A percentile compares a stretch with the other conserved stretches of the same genome.
These are phyloP conservation scores for Coecobrya sp. DNA, from an alignment of 2,888 invertebrate species.

Conservation along the genomic window DNA sequence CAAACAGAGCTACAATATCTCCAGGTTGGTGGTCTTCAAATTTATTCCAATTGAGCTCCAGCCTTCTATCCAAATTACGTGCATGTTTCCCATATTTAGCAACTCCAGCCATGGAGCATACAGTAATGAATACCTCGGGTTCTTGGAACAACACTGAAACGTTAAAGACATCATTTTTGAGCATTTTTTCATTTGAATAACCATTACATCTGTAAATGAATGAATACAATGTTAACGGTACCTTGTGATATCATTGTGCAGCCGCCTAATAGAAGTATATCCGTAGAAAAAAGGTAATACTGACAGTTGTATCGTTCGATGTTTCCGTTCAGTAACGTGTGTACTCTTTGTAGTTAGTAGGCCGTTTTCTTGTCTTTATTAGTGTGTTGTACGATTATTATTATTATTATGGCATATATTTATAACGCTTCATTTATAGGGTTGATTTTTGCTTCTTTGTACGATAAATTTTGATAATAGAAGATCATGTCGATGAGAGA, in stretches of 20 bases:
- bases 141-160: conserved; percentile 80
- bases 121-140: conserved; percentile 83
- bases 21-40: conserved; percentile 81
- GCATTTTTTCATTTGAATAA: neutral
- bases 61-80: conserved; percentile 78
- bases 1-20: conserved; percentile 87
- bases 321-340: neutral
- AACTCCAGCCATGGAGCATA: conserved; percentile 79
- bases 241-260: conserved; percentile 63
- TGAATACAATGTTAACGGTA: neutral
- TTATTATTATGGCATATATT: neutral
- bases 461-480: conserved; percentile 21
- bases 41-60: conserved; percentile 86
- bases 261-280: neutral
- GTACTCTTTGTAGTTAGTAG: conserved; percentile 27
- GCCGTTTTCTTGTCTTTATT: conserved; percentile 65
- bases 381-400: neutral
- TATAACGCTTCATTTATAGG: neutral
- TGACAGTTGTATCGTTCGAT: neutral
- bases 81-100: conserved; percentile 81
- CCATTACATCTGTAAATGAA: neutral
- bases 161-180: neutral
- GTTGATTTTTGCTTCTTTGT: neutral
- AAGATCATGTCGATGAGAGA: conserved; percentile 7
- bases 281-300: neutral